A percentile compares a stretch with the other conserved stretches of the same genome.
These are phyloP conservation scores for Zenarchopterus dispar DNA, from an alignment of 2,797 vertebrate genomes.

Conservation along the genomic window DNA sequence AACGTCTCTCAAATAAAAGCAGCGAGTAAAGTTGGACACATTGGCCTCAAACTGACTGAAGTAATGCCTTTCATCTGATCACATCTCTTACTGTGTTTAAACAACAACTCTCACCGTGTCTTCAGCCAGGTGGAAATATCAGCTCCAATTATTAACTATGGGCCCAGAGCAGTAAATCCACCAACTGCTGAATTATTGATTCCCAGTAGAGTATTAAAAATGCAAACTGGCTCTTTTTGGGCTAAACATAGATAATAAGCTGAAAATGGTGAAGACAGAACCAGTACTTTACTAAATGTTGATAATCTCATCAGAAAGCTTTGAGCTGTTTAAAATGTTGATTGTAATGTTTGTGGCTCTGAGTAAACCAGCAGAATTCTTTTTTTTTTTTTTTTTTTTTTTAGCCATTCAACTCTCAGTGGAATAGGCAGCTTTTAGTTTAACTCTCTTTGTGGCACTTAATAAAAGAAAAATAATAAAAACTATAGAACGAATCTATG, in stretches of 20 bases:
- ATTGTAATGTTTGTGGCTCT: constrained; percentile 11
- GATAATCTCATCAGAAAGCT: constrained; percentile 24
- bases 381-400: too few species aligned
- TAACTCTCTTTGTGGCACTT: constrained; percentile 8
- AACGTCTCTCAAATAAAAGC: too few species aligned
- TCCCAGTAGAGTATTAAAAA: constrained; percentile 57
- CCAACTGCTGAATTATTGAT: constrained; percentile 63
- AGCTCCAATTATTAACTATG: constrained; percentile 35
- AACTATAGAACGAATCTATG: background rate
- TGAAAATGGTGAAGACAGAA: constrained; percentile 21
- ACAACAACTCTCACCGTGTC: constrained; percentile 10
- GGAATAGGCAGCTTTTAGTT: constrained; percentile 32
- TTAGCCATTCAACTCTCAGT: constrained; percentile 12
- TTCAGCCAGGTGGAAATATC: constrained; percentile 30
- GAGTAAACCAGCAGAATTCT: constrained; percentile 5
- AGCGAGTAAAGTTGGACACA: constrained; percentile 3
- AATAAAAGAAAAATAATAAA: background rate
- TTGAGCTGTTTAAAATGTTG: constrained; percentile 14
- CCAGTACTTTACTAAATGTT: constrained; percentile 22
- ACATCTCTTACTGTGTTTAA: constrained; percentile 11
- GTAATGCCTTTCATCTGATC: background rate
- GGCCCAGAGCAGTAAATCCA: constrained; percentile 32
- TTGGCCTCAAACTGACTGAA: background rate
- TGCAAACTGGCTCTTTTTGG: constrained; percentile 37
- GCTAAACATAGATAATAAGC: constrained; percentile 18